phyloP scores from a whole-genome alignment of 1,140 invertebrate species.

The Drosophila eugracilis region DNA sequence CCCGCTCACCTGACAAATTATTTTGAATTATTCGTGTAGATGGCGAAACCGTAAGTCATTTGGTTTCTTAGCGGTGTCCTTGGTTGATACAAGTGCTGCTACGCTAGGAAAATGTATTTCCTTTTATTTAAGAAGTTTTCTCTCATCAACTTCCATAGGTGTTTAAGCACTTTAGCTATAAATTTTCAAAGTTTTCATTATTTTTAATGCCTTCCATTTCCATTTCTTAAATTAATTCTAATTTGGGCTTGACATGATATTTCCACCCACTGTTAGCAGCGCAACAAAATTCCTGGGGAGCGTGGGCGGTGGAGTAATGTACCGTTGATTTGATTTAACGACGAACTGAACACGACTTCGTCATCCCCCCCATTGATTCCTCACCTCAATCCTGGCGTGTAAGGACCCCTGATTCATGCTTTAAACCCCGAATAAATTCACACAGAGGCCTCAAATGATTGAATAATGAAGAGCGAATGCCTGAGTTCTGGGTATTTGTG shows the following conservation, averaged over 20 bases:
- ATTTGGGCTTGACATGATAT: neutral
- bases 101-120: neutral
- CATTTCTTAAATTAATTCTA: neutral
- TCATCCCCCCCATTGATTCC: constrained; percentile 11
- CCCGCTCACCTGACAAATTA: constrained; percentile 49
- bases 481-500: constrained; percentile 41
- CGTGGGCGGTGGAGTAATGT: constrained; percentile 49
- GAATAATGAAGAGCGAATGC: constrained; percentile 46
- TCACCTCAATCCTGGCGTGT: constrained; percentile 11
- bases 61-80: constrained; percentile 5
- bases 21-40: constrained; percentile 33
- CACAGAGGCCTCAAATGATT: constrained; percentile 38
- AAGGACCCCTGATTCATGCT: neutral
- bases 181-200: neutral
- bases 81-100: constrained; percentile 1
- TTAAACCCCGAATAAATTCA: constrained; percentile 30
- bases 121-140: too few relatives aligned
- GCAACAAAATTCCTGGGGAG: constrained; percentile 3
- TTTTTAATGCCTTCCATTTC: too few relatives aligned
- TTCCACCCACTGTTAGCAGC: constrained; percentile 20
- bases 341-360: constrained; percentile 33
- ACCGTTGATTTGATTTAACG: constrained; percentile 73
- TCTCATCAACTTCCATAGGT: too few relatives aligned
- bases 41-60: constrained; percentile 39
- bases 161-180: too few relatives aligned